These are phyloP conservation scores for Oppia nitens DNA, from an alignment of 1,140 invertebrate genomes.

Conservation along the genomic window DNA sequence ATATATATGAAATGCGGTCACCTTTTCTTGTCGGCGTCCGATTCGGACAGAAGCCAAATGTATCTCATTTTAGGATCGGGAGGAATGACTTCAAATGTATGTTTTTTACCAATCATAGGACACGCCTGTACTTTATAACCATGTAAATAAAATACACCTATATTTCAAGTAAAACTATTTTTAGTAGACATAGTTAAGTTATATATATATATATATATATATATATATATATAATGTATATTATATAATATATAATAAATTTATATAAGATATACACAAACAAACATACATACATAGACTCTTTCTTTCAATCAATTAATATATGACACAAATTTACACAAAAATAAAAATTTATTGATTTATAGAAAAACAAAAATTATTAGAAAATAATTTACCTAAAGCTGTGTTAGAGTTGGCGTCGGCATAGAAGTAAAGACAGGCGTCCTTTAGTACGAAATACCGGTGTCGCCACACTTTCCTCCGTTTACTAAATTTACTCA, in stretches of 20 bases:
- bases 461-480: slow-evolving; percentile 64
- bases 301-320: too few relatives aligned
- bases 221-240: too few relatives aligned
- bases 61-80: slow-evolving; percentile 64
- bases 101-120: slow-evolving; percentile 47
- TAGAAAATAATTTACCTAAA: slow-evolving; percentile 51
- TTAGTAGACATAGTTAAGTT: too few relatives aligned
- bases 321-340: not conserved
- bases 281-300: too few relatives aligned
- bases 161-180: not conserved
- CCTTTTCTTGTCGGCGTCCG: slow-evolving; percentile 87
- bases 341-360: not conserved
- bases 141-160: slow-evolving; percentile 77
- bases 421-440: slow-evolving; percentile 82
- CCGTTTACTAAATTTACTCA: slow-evolving; percentile 50
- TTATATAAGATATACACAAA: too few relatives aligned
- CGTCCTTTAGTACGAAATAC: slow-evolving; percentile 88
- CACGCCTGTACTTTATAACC: slow-evolving; percentile 70
- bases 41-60: slow-evolving; percentile 82
- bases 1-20: slow-evolving; percentile 29
- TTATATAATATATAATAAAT: too few relatives aligned
- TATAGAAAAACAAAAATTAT: slow-evolving; percentile 7
- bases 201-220: too few relatives aligned
- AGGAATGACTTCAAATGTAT: slow-evolving; percentile 76
- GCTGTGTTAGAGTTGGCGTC: slow-evolving; percentile 66